Conservation (phyloP, 2,113 vertebrate species). For the Orycteropus afer region DNA sequence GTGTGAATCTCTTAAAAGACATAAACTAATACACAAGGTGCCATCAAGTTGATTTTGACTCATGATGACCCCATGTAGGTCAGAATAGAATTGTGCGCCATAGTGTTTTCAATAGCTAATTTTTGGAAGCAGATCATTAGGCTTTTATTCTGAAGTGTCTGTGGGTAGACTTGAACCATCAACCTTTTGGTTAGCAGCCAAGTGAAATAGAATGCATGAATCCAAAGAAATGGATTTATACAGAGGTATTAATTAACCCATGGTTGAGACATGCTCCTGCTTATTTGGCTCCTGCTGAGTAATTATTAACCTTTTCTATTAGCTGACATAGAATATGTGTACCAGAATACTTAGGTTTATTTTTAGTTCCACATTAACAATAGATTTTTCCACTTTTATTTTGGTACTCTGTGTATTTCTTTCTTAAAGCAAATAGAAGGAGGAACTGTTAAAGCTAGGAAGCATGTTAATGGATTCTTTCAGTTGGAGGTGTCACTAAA, state of each 20-base stretch:
- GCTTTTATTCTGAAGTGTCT: no score
- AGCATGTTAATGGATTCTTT: neutral
- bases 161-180: no score
- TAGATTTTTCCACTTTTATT: neutral
- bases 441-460: neutral
- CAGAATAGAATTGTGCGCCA: no score
- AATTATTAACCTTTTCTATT: neutral
- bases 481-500: no score
- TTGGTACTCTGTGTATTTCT: neutral
- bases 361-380: neutral
- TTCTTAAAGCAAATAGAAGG: neutral
- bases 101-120: no score
- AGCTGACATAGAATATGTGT: neutral
- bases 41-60: no score
- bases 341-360: neutral
- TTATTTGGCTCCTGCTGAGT: neutral
- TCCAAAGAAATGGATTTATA: neutral
- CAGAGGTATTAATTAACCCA: neutral
- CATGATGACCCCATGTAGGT: no score
- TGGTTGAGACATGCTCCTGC: neutral
- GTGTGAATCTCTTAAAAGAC: accelerated
- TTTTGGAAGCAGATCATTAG: no score
- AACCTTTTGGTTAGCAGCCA: no score
- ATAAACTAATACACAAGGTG: neutral
- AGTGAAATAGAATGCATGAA: no score